A percentile compares a stretch with the other conserved stretches of the same genome.
Evolutionary conservation across 2,888 invertebrate genomes (phyloP).

Genomic region (Nematopogon swammerdamellus): DNA sequence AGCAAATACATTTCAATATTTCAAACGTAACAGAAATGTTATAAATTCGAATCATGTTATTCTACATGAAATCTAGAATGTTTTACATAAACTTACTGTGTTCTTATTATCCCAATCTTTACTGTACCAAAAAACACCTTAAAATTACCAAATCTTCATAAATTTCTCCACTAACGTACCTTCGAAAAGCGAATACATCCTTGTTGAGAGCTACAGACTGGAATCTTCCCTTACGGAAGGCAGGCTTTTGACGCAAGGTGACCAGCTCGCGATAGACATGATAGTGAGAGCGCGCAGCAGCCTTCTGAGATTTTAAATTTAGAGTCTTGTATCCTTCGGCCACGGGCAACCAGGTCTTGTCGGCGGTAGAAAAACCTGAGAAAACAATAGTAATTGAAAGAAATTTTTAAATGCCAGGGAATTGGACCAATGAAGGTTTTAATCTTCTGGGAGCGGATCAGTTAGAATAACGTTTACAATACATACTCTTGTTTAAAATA

Average conservation of each 20-base stretch:
- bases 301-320: constrained; percentile 56
- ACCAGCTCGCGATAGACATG: constrained; percentile 50
- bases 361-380: constrained; percentile 56
- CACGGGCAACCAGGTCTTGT: constrained; percentile 64
- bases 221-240: constrained; percentile 49
- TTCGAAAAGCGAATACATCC: constrained; percentile 54
- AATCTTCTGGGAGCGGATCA: too few species aligned
- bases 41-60: too few species aligned
- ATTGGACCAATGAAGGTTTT: too few species aligned
- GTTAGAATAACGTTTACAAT: too few species aligned
- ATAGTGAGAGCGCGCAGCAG: constrained; percentile 49
- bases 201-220: constrained; percentile 45
- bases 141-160: too few species aligned
- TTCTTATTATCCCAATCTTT: too few species aligned
- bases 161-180: constrained; percentile 26
- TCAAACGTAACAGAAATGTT: too few species aligned
- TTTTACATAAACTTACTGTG: too few species aligned
- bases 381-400: constrained; percentile 7
- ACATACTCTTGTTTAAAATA: constrained; percentile 6
- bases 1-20: too few species aligned
- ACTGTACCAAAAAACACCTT: too few species aligned
- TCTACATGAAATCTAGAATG: too few species aligned
- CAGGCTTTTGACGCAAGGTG: constrained; percentile 47
- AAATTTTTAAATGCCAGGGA: constrained; percentile 6
- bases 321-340: constrained; percentile 53